Evolutionary conservation across 2,113 vertebrate genomes (phyloP), one percentile per base, ranked within the genome.

Genomic region (Melanocharis versteri): DNA sequence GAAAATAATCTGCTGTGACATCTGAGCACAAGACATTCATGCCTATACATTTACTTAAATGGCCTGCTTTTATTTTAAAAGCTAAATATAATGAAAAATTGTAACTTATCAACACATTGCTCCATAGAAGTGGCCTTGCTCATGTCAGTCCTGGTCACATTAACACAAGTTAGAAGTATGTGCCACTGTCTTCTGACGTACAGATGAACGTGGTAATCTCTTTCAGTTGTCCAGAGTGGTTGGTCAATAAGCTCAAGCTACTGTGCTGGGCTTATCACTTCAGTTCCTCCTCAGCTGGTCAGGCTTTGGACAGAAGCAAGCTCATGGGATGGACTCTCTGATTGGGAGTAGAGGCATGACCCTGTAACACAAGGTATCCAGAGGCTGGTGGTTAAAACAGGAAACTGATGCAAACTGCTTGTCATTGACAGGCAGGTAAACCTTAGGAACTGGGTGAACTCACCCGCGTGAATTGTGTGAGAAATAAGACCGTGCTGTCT

Each of bases 381-480:
- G 48, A n/a, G 71, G 37, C 58, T 72, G 50, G 37, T 93, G 50
- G 33, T 66, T 89, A 40, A 75, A 93, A 51, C 6, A 83, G 54
- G 47, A 80, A 92, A 77, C 28, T 22, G 26, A 47, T 47, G 50
- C 65, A 72, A 83, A 68, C 28, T 87, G 48, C 73, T 89, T 83
- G 22, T 79, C 81, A 44, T 14, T 79, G 64, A 65, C 89, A 87
- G 82, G 42, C 58, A 45, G 68, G 83, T 71, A 97, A 94, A 82
- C 77, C 60, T 87, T 61, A 31, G 87, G 82, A 84, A 78, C 1
- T 20, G 30, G 26, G 40, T 70, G 80, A 94, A 81, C 30, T 83
- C 86, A 78, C 68, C 56, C 33, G 6, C 70, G 83, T 24, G 68
- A 93, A 87, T 62, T 90, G 33, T 70, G 57, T 85, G 68, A 88